Evolutionary conservation across 2,888 invertebrate species (phyloP).

Genomic region (Agrypnus murinus): DNA sequence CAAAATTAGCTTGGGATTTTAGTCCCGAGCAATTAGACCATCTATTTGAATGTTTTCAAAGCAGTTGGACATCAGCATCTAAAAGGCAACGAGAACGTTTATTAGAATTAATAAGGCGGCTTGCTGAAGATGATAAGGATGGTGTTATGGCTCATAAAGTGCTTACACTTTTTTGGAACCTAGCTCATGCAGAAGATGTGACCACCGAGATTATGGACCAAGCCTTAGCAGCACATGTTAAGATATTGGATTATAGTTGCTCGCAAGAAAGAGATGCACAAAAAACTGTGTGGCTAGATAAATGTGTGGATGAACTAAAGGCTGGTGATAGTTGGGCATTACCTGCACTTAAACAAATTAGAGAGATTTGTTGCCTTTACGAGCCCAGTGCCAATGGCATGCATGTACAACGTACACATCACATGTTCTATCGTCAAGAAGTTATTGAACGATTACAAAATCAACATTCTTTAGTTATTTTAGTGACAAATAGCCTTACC

Average conservation of each 20-base stretch:
- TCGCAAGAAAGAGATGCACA: slow-evolving; percentile 97
- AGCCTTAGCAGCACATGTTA: slow-evolving; percentile 94
- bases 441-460: slow-evolving; percentile 90
- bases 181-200: slow-evolving; percentile 96
- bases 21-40: slow-evolving; percentile 97
- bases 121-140: slow-evolving; percentile 99
- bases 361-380: slow-evolving; percentile 96
- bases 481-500: slow-evolving; percentile 94
- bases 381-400: slow-evolving; percentile 84
- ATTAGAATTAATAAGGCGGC: slow-evolving; percentile 92
- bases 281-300: slow-evolving; percentile 95
- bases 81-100: slow-evolving; percentile 97
- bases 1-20: slow-evolving; percentile 98
- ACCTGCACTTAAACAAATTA: slow-evolving; percentile 95
- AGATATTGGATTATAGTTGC: slow-evolving; percentile 98
- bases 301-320: slow-evolving; percentile 95
- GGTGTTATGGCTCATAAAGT: slow-evolving; percentile 99
- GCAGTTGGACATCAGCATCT: slow-evolving; percentile 94
- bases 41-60: slow-evolving; percentile 97
- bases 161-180: slow-evolving; percentile 95
- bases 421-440: slow-evolving; percentile 75
- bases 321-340: slow-evolving; percentile 93
- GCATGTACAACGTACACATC: slow-evolving; percentile 73
- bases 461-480: slow-evolving; percentile 93
- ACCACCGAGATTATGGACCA: slow-evolving; percentile 98